phyloP scores from a whole-genome alignment of 2,888 invertebrate genomes.

The Limenitis camilla region DNA sequence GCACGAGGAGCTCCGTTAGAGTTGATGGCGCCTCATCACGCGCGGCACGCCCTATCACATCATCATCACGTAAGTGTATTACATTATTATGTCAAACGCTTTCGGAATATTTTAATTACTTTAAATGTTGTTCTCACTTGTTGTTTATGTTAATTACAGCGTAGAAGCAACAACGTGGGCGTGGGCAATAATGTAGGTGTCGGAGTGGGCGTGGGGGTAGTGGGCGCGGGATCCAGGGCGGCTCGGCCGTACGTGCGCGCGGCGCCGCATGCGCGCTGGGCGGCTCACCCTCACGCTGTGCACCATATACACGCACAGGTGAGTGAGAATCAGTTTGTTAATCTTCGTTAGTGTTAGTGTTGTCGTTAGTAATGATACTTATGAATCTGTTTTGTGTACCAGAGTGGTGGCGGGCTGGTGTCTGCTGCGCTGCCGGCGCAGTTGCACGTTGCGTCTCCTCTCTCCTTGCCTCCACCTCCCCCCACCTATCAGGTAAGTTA shows the following conservation, averaged over 20 bases:
- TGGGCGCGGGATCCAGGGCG: conserved; percentile 37
- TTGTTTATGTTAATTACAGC: conserved; percentile 1
- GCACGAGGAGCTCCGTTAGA: conserved; percentile 57
- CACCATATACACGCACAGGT: conserved; percentile 82
- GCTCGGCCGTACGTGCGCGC: conserved; percentile 72
- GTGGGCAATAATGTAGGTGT: conserved; percentile 33
- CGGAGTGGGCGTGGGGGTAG: conserved; percentile 39
- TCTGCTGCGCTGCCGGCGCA: conserved; percentile 57
- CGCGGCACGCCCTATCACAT: conserved; percentile 50
- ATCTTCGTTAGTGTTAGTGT: not conserved
- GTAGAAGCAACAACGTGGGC: conserved; percentile 43
- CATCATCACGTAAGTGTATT: conserved; percentile 51
- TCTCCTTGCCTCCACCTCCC: conserved; percentile 54
- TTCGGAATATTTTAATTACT: not conserved
- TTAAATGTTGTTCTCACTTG: not conserved
- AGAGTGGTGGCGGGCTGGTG: conserved; percentile 53
- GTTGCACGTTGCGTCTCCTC: conserved; percentile 50
- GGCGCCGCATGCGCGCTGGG: conserved; percentile 78
- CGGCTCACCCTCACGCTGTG: conserved; percentile 74
- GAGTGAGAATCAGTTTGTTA: not conserved
- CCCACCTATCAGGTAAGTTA: conserved; percentile 56
- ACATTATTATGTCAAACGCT: not conserved
- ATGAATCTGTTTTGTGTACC: conserved; percentile 7
- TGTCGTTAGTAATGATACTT: not conserved
- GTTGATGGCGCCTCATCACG: conserved; percentile 58